These are phyloP conservation scores for Peucedramus taeniatus DNA, from an alignment of 2,113 vertebrate species.

Conservation along the genomic window DNA sequence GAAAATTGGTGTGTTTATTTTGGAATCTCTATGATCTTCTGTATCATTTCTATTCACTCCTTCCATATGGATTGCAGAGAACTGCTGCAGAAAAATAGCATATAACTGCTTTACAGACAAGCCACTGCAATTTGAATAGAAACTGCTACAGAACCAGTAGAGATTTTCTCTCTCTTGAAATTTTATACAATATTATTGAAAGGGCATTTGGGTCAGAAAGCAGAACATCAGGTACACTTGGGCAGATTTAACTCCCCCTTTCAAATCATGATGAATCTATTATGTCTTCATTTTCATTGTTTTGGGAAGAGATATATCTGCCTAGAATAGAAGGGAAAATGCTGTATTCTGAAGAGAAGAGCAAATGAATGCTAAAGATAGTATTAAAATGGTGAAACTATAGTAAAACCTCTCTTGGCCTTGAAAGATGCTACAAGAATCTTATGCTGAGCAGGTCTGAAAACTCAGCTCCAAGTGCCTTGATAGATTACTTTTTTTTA, in stretches of 20 bases:
- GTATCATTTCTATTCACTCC: constrained; percentile 1
- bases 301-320: neutral
- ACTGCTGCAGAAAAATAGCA: constrained; percentile 18
- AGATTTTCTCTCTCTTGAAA: constrained; percentile 13
- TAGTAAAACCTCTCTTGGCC: neutral
- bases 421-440: neutral
- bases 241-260: neutral
- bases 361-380: neutral
- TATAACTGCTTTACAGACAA: constrained; percentile 11
- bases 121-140: constrained; percentile 13
- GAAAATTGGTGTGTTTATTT: constrained; percentile 28
- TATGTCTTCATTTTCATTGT: neutral
- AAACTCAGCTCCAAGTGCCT: neutral
- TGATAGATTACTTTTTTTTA: neutral
- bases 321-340: neutral
- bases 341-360: neutral
- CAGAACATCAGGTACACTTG: neutral
- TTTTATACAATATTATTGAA: neutral
- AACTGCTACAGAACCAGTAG: neutral
- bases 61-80: constrained; percentile 6
- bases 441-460: neutral
- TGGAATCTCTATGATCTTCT: constrained; percentile 23
- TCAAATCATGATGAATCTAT: neutral
- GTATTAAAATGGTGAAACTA: neutral
- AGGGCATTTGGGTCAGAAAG: neutral